Percentiles rank a stretch among this genome's conserved stretches.
Evolutionary conservation across 1,140 invertebrate species (phyloP).

Genomic region (Hyles euphorbiae): DNA sequence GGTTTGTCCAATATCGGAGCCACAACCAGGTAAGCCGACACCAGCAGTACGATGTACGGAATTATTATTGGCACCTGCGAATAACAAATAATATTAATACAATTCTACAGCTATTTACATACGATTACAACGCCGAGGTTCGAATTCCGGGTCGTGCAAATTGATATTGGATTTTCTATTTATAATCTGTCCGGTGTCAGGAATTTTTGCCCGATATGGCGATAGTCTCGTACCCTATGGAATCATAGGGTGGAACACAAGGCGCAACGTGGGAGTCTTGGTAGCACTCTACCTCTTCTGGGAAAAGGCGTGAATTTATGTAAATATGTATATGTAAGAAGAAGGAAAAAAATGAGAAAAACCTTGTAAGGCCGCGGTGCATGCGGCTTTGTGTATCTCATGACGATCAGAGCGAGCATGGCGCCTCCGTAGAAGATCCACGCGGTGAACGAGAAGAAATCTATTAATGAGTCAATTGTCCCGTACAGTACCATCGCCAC

Average conservation of each 20-base stretch:
- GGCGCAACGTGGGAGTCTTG: too few relatives aligned
- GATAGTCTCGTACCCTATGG: too few relatives aligned
- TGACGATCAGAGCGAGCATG: conserved; percentile 91
- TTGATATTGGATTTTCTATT: too few relatives aligned
- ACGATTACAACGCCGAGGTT: too few relatives aligned
- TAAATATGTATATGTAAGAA: too few relatives aligned
- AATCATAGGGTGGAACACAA: too few relatives aligned
- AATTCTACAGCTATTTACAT: background rate
- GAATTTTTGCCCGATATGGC: too few relatives aligned
- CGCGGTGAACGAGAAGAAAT: conserved; percentile 96
- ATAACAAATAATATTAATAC: conserved; percentile 7
- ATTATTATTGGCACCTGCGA: conserved; percentile 91
- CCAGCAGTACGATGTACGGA: conserved; percentile 90
- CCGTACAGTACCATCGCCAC: conserved; percentile 91
- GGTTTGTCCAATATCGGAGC: conserved; percentile 95
- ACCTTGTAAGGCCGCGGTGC: conserved; percentile 91
- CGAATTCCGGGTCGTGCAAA: too few relatives aligned
- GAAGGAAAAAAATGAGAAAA: too few relatives aligned
- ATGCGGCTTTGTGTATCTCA: conserved; percentile 91
- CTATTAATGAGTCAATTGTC: conserved; percentile 92
- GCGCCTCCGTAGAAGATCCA: conserved; percentile 97
- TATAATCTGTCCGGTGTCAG: too few relatives aligned
- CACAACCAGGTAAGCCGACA: conserved; percentile 93
- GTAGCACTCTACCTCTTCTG: too few relatives aligned
- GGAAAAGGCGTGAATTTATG: too few relatives aligned